Conservation (phyloP, 2,888 invertebrate species). For the Cantharis rufa region DNA sequence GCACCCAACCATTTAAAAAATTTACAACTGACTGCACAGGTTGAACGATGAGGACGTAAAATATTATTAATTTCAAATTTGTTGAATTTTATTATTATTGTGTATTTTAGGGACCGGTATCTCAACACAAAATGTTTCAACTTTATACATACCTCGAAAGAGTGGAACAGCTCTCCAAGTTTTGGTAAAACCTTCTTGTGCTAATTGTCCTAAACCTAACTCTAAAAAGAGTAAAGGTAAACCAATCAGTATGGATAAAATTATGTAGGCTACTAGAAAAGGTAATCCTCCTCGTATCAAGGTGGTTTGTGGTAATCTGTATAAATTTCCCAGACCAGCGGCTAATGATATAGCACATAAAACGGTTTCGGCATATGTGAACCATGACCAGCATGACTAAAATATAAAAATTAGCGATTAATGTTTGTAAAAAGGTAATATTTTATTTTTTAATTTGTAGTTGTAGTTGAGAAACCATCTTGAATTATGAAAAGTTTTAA, state of each 20-base stretch:
- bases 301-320: slow-evolving; percentile 64
- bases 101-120: too few species aligned
- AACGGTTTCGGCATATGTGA: slow-evolving; percentile 53
- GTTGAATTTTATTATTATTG: background rate
- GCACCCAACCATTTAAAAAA: background rate
- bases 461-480: background rate
- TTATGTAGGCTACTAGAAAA: slow-evolving; percentile 60
- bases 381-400: slow-evolving; percentile 53
- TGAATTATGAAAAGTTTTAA: background rate
- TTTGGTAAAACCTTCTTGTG: slow-evolving; percentile 68
- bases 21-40: background rate
- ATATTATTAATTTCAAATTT: background rate
- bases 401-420: slow-evolving; percentile 34
- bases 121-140: too few species aligned
- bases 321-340: slow-evolving; percentile 61
- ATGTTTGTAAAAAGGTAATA: background rate
- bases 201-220: slow-evolving; percentile 66
- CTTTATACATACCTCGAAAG: slow-evolving; percentile 61
- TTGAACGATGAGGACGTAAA: background rate
- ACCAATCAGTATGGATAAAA: slow-evolving; percentile 58
- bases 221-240: slow-evolving; percentile 65
- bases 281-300: slow-evolving; percentile 64
- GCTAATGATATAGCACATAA: slow-evolving; percentile 63
- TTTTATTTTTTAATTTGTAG: background rate
- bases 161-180: slow-evolving; percentile 69